Evolutionary conservation across 64 coral and sea anemone genomes (phyloP).

Genomic region (Astreopora myriophthalma): DNA sequence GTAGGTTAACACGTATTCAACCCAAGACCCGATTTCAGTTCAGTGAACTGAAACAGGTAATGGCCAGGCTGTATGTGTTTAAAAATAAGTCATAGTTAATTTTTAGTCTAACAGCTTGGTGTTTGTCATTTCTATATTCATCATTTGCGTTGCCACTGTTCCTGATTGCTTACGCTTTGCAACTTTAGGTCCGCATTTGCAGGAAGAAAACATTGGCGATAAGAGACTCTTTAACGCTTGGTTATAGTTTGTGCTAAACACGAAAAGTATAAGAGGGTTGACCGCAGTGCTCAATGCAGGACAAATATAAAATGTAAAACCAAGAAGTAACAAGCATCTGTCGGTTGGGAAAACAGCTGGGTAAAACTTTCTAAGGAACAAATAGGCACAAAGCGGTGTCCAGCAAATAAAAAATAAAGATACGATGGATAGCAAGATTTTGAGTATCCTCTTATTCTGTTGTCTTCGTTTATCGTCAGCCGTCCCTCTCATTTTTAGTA

Average conservation of each 20-base stretch:
- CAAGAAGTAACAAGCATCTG: neutral
- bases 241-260: neutral
- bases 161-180: neutral
- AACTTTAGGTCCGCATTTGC: neutral
- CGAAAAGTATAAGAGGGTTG: neutral
- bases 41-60: too few species aligned
- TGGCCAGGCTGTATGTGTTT: neutral
- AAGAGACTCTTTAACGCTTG: neutral
- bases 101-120: neutral
- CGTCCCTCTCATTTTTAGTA: neutral
- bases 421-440: neutral
- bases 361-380: neutral
- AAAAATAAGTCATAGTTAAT: neutral
- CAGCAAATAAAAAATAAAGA: neutral
- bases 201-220: neutral
- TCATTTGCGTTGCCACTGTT: neutral
- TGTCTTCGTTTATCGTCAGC: neutral
- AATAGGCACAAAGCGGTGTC: neutral
- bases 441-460: neutral
- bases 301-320: neutral
- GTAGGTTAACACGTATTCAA: too few species aligned
- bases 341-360: neutral
- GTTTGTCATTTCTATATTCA: neutral
- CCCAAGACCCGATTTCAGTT: too few species aligned
- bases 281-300: neutral